Evolutionary conservation across 2,797 vertebrate genomes (phyloP), one percentile per base, ranked within the genome.

Genomic region (Scolopax bukidnonensis): DNA sequence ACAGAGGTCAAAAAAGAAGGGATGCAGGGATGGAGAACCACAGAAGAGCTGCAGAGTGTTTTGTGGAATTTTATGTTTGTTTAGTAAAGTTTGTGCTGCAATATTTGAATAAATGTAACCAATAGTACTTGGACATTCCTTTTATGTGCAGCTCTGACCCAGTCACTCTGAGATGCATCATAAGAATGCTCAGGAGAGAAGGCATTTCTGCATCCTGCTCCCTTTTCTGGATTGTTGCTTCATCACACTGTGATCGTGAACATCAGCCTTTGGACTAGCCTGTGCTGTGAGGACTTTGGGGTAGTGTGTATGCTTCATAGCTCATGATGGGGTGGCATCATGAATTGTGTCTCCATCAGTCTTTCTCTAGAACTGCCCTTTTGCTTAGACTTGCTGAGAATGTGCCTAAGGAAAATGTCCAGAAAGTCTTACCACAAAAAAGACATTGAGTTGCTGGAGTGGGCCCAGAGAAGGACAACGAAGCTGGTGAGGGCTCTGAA

Each of bases 1-100:
- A 90, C 54, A 70, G 78, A 87, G 71, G 57, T 76, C 54, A 81
- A 92, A 87, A 90, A 83, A 77, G 81, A 87, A 96, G 65, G 45
- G 67, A 64, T 67, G 88, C 14, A 73, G 54, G 78, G 57, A 51
- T 75, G 47, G 79, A 87, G 50, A 89, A 57, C 74, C 50, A 88
- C 71, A 65, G 36, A 74, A 41, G 40, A 51, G 8, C 32, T 40
- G 40, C 32, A 60, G 79, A 54, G 24, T 8, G 13, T 83, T 87
- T 53, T 48, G 38, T 61, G 47, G 19, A 25, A 14, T 69, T 64
- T 63, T 69, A 23, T 41, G 19, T 79, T 87, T 50, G 5, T 69
- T 48, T 70, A 36, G 25, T 50, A 50, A 41, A 45, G 25, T 70
- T 84, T 56, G 20, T 79, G 51, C 73, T 70, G 51, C 56, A 41